Evolutionary conservation across 2,888 invertebrate genomes (phyloP).

Genomic region (Globia sparganii): DNA sequence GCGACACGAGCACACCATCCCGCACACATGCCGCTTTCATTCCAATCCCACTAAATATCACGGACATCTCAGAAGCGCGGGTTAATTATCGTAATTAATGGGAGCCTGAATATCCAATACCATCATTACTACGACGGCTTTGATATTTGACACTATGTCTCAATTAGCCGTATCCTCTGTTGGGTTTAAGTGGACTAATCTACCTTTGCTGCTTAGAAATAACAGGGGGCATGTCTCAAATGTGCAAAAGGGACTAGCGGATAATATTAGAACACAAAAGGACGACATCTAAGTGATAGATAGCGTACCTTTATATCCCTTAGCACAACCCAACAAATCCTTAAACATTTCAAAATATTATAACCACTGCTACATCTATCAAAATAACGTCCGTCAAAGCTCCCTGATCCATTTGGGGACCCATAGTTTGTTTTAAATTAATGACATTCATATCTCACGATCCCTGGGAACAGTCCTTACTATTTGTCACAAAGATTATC

Average conservation of each 20-base stretch:
- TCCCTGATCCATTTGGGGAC: slow-evolving; percentile 78
- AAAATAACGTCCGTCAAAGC: slow-evolving; percentile 77
- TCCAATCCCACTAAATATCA: slow-evolving; percentile 64
- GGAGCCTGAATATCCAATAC: slow-evolving; percentile 53
- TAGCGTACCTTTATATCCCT: slow-evolving; percentile 31
- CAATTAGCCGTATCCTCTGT: slow-evolving; percentile 39
- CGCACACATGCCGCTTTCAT: slow-evolving; percentile 65
- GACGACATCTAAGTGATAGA: slow-evolving; percentile 41
- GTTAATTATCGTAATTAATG: slow-evolving; percentile 61
- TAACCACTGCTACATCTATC: slow-evolving; percentile 72
- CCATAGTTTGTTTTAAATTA: slow-evolving; percentile 85
- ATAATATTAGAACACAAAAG: slow-evolving; percentile 34
- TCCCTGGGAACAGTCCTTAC: slow-evolving; percentile 81
- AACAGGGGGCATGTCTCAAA: slow-evolving; percentile 10
- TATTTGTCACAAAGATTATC: slow-evolving; percentile 86
- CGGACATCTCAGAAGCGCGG: slow-evolving; percentile 62
- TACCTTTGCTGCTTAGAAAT: slow-evolving; percentile 37
- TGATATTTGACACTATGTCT: slow-evolving; percentile 53
- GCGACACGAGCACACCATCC: slow-evolving; percentile 63
- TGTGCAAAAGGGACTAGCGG: not conserved
- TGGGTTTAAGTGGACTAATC: slow-evolving; percentile 41
- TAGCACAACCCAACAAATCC: slow-evolving; percentile 44
- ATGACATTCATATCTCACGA: slow-evolving; percentile 81
- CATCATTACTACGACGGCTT: slow-evolving; percentile 48
- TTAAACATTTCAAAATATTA: slow-evolving; percentile 70